Percentiles rank a stretch among this genome's conserved stretches.
These are phyloP conservation scores for Lepidochrysops patricia DNA, from an alignment of 2,888 invertebrate genomes.

Conservation along the genomic window DNA sequence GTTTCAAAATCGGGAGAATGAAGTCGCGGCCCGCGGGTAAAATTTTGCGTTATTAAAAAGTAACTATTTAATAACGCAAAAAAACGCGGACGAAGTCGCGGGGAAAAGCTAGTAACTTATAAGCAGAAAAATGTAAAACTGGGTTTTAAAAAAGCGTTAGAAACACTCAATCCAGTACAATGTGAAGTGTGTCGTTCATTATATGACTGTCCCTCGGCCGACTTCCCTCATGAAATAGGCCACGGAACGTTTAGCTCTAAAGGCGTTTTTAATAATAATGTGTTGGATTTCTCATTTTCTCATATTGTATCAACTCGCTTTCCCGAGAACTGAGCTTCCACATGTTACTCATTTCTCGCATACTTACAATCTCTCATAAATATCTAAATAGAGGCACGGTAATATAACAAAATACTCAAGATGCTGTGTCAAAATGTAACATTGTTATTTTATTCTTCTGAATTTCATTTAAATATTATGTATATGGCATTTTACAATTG, in stretches of 20 bases:
- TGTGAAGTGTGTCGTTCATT: conserved; percentile 5
- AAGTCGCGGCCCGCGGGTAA: too few species aligned
- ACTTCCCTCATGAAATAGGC: background rate
- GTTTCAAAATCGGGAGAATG: too few species aligned
- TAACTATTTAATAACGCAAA: too few species aligned
- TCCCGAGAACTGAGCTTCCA: background rate
- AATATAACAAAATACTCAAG: background rate
- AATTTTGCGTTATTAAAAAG: too few species aligned
- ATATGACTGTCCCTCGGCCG: background rate
- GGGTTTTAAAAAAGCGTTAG: background rate
- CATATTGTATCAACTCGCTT: background rate
- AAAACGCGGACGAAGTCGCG: too few species aligned
- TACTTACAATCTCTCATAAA: conserved; percentile 2
- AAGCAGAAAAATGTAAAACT: too few species aligned
- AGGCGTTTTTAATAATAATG: conserved; percentile 7
- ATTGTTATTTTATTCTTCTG: background rate
- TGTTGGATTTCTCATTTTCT: background rate
- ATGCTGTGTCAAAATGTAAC: background rate
- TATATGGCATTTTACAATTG: too few species aligned
- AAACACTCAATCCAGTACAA: background rate
- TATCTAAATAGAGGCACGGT: background rate
- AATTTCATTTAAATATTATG: too few species aligned
- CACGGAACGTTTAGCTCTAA: background rate
- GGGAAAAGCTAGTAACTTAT: too few species aligned
- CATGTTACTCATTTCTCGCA: background rate